Evolutionary conservation across 1,140 invertebrate genomes (phyloP).

Genomic region (Ylistrum balloti): DNA sequence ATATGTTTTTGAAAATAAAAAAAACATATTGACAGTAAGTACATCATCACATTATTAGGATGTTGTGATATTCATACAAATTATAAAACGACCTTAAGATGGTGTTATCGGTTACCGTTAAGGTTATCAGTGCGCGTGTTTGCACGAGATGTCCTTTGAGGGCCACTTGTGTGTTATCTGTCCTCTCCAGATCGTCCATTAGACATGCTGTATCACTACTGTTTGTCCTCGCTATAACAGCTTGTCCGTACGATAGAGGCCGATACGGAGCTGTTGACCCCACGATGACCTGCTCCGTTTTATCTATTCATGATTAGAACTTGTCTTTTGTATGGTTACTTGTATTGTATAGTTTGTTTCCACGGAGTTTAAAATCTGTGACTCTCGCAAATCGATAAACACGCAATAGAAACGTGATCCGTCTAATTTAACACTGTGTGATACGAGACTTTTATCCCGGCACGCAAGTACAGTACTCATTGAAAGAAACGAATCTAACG

Average conservation of each 20-base stretch:
- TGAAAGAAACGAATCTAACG: no score
- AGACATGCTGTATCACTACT: neutral
- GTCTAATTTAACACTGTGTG: neutral
- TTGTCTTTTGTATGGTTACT: conserved; percentile 18
- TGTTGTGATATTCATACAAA: neutral
- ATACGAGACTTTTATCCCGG: no score
- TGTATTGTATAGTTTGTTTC: neutral
- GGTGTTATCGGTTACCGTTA: neutral
- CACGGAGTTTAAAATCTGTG: neutral
- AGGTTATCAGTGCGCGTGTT: neutral
- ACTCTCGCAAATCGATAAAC: neutral
- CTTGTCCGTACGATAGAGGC: neutral
- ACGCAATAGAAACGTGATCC: neutral
- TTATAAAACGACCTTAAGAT: neutral
- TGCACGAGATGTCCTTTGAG: conserved; percentile 23
- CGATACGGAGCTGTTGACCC: neutral
- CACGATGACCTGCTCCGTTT: neutral
- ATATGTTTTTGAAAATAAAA: no score
- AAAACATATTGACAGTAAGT: no score
- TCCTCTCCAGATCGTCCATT: neutral
- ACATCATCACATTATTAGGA: neutral
- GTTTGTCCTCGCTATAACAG: neutral
- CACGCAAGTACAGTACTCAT: no score
- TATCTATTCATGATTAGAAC: neutral
- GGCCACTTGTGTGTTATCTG: neutral